Percentiles rank a stretch among this genome's conserved stretches.
Conservation (phyloP, 1,140 invertebrate genomes). For the Aphaenogaster floridana region DNA sequence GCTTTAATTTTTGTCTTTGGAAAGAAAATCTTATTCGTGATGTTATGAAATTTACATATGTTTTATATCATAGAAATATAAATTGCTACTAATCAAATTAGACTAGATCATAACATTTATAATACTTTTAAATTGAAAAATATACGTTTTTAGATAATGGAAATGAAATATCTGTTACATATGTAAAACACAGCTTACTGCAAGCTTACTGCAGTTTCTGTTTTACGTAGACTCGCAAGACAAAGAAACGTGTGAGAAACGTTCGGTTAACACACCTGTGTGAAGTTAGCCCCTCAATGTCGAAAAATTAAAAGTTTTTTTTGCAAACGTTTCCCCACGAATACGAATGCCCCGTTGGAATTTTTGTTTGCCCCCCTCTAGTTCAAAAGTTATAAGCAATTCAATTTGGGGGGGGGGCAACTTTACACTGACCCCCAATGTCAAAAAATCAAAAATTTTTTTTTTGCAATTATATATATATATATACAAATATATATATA, state of each 20-base stretch:
- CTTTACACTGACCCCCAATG: no score
- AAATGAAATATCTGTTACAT: not conserved
- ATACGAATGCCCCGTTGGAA: no score
- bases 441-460: no score
- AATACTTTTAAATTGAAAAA: not conserved
- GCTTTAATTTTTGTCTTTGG: not conserved
- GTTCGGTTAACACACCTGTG: not conserved
- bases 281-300: no score
- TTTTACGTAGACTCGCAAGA: not conserved
- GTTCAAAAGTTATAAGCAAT: no score
- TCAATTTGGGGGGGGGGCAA: no score
- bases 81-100: not conserved
- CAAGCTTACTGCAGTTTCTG: not conserved
- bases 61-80: not conserved
- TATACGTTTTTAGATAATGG: not conserved
- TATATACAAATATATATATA: no score
- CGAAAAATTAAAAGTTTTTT: no score
- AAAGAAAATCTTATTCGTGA: conserved; percentile 7
- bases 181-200: not conserved
- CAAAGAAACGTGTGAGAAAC: not conserved
- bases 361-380: no score
- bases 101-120: not conserved
- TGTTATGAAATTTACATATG: not conserved
- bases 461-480: no score
- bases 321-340: no score